Percentiles rank a stretch among this genome's conserved stretches.
Evolutionary conservation across 2,113 vertebrate genomes (phyloP).

Genomic region (Sula dactylatra): DNA sequence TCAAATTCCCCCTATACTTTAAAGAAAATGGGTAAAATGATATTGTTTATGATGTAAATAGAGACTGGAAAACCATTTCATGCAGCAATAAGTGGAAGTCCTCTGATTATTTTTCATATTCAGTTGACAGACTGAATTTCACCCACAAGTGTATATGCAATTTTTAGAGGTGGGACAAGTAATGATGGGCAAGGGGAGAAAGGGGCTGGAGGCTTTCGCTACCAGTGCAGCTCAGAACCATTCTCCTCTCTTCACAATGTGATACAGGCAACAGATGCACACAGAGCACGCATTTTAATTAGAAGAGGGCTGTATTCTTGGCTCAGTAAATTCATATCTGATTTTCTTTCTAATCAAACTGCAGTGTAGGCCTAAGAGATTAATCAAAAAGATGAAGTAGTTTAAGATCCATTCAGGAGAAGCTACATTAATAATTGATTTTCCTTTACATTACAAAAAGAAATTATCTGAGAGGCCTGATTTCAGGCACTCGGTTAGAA

Average conservation of each 20-base stretch:
- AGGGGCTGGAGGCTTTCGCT: background rate
- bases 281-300: background rate
- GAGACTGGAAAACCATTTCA: background rate
- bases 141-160: background rate
- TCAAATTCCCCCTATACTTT: background rate
- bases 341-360: background rate
- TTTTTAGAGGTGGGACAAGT: background rate
- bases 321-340: background rate
- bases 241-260: background rate
- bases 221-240: background rate
- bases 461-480: background rate
- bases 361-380: background rate
- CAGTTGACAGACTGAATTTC: background rate
- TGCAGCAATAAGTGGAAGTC: background rate
- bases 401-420: background rate
- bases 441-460: slow-evolving; percentile 11
- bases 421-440: background rate
- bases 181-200: background rate
- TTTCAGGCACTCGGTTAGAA: background rate
- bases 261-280: background rate
- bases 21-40: background rate
- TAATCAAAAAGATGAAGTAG: slow-evolving; percentile 8
- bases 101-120: background rate
- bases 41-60: background rate
- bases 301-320: background rate